phyloP scores from a whole-genome alignment of 2,888 invertebrate species.

The Ecliptopera silaceata region DNA sequence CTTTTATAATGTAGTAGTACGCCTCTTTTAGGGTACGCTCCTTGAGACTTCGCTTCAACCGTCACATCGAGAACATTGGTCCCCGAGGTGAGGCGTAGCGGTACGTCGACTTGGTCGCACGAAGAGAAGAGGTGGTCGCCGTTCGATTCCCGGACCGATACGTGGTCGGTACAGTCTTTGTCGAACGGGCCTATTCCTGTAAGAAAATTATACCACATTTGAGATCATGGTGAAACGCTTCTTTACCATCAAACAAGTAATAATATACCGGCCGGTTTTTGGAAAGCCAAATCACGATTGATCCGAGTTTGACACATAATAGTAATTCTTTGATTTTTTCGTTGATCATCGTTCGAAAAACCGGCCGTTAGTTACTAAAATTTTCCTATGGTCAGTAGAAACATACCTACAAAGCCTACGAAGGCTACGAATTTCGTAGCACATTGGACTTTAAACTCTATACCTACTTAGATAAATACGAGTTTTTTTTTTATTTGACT shows the following conservation, averaged over 20 bases:
- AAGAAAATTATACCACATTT: too few species aligned
- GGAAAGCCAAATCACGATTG: too few species aligned
- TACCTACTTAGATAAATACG: too few species aligned
- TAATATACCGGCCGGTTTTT: too few species aligned
- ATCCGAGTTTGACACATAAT: too few species aligned
- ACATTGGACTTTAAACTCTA: too few species aligned
- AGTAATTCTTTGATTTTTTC: too few species aligned
- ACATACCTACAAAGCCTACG: neutral
- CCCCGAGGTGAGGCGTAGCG: conserved; percentile 72
- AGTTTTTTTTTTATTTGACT: too few species aligned
- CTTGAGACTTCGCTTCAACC: conserved; percentile 75
- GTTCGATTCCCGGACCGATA: conserved; percentile 75
- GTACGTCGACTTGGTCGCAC: conserved; percentile 81
- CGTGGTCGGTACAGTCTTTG: conserved; percentile 76
- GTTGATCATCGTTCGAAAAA: too few species aligned
- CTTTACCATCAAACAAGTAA: too few species aligned
- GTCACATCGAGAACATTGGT: conserved; percentile 73
- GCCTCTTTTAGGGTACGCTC: conserved; percentile 84
- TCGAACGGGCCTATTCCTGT: conserved; percentile 78
- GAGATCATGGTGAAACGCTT: too few species aligned
- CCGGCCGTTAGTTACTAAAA: neutral
- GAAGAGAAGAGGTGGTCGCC: conserved; percentile 76
- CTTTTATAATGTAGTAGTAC: conserved; percentile 86
- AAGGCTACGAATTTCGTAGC: conserved; percentile 3
- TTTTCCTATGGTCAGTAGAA: neutral